These are phyloP conservation scores for Mesorhabditis sp. DNA, from an alignment of 2,888 invertebrate genomes.

Conservation along the genomic window DNA sequence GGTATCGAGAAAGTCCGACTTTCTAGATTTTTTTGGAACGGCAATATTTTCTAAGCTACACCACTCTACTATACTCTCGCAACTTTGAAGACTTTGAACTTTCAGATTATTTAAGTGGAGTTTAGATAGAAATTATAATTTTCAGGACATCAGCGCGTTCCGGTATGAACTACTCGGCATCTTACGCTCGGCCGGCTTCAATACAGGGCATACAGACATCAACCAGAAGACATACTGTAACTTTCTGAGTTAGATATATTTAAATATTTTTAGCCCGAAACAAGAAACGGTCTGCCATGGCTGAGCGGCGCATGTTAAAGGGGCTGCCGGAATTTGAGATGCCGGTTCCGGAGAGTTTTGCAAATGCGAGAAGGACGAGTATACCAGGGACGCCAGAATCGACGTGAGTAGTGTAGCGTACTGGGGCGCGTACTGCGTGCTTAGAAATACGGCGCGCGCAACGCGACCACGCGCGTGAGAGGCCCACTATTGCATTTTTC, in stretches of 20 bases:
- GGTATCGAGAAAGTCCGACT: background rate
- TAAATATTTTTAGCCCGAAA: slow-evolving; percentile 34
- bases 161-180: slow-evolving; percentile 95
- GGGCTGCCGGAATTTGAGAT: slow-evolving; percentile 35
- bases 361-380: slow-evolving; percentile 9
- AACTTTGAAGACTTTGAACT: background rate
- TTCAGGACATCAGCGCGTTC: slow-evolving; percentile 85
- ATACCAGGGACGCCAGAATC: background rate
- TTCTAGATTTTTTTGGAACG: background rate
- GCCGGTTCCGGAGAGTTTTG: slow-evolving; percentile 40
- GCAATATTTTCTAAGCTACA: background rate
- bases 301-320: slow-evolving; percentile 45
- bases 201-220: slow-evolving; percentile 46
- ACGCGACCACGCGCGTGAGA: too few relatives aligned
- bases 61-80: background rate
- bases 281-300: slow-evolving; percentile 44
- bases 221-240: slow-evolving; percentile 44
- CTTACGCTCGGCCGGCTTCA: slow-evolving; percentile 79
- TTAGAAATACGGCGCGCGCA: too few relatives aligned
- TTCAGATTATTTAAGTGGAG: background rate
- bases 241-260: background rate
- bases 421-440: too few relatives aligned
- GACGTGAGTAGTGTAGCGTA: background rate
- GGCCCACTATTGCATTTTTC: too few relatives aligned
- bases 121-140: slow-evolving; percentile 25